Evolutionary conservation across 2,113 vertebrate species (phyloP), one percentile per base, ranked within the genome.

Genomic region (Heterocephalus glaber): DNA sequence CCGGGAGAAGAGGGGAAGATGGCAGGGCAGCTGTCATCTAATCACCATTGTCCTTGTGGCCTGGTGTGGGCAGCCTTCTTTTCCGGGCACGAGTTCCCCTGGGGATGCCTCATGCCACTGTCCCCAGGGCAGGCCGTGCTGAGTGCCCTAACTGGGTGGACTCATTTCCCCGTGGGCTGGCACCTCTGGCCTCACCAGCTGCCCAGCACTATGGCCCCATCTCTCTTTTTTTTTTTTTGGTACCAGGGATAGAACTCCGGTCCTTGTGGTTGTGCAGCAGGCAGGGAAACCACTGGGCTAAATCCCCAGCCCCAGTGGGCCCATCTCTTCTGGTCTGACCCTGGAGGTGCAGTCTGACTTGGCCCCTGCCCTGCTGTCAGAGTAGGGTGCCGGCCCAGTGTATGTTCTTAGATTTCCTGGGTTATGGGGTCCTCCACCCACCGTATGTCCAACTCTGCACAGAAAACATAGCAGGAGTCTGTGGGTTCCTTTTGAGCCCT

Each of bases 311-410:
- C n/a, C n/a, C n/a, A n/a, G n/a, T n/a, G n/a, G n/a, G n/a, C n/a
- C n/a, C n/a, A n/a, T n/a, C n/a, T n/a, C n/a, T n/a, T n/a, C n/a
- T 49, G 60, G 54, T 24, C 24, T 38, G 84, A 49, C 60, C 52
- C 41, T 26, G 38, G 44, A 38, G 3, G 38, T 52, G 14, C 30
- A 2, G 26, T 33, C 47, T 14, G 28, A 22, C 56, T 35, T 86
- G 1, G 0, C 4, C 28, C 12, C 52, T n/a, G 5, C n/a, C 35
- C 44, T 88, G 76, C 20, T 9, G 3, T 47, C 68, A 70, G n/a
- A 77, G 77, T 6, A 0, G 60, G 0, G 0, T 41, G 63, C 47
- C 0, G 3, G 79, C 24, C 89, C 3, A 0, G 2, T 0, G 2
- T 0, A 1, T 47, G 47, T 33, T 38, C 52, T 63, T 66, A 5